Conservation (phyloP, 2,888 invertebrate species). For the Drosophila infuscata region DNA sequence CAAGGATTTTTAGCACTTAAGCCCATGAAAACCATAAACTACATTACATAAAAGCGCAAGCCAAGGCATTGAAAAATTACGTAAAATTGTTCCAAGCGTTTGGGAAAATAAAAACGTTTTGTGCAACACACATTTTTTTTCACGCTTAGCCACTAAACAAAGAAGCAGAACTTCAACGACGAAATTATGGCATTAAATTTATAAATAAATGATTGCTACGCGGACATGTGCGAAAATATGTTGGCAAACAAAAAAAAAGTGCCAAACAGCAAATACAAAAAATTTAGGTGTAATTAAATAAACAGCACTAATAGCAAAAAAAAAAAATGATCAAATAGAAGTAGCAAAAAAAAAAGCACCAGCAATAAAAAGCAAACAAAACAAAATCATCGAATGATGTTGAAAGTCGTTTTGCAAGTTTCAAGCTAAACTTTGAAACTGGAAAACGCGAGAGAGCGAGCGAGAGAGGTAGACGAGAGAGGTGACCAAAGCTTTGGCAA, state of each 20-base stretch:
- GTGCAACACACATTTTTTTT: slow-evolving; percentile 18
- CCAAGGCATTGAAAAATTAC: slow-evolving; percentile 22
- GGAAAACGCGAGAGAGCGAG: slow-evolving; percentile 27
- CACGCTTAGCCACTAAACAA: slow-evolving; percentile 23
- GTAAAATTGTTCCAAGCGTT: slow-evolving; percentile 6
- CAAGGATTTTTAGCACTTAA: neutral
- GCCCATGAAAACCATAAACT: neutral
- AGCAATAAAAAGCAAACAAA: slow-evolving; percentile 14
- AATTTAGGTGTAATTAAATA: slow-evolving; percentile 67
- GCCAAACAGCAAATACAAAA: slow-evolving; percentile 44
- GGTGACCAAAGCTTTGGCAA: slow-evolving; percentile 18
- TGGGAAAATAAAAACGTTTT: slow-evolving; percentile 15
- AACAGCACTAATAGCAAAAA: slow-evolving; percentile 35
- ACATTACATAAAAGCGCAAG: slow-evolving; percentile 16
- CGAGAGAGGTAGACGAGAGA: slow-evolving; percentile 5
- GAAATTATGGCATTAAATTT: slow-evolving; percentile 37
- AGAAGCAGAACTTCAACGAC: slow-evolving; percentile 12
- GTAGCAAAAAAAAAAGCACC: slow-evolving; percentile 24
- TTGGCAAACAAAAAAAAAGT: slow-evolving; percentile 44
- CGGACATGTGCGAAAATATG: slow-evolving; percentile 49
- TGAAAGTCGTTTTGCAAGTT: slow-evolving; percentile 84
- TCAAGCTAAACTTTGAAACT: slow-evolving; percentile 51
- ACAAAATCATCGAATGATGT: slow-evolving; percentile 66
- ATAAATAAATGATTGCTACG: slow-evolving; percentile 50
- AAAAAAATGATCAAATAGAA: slow-evolving; percentile 23